phyloP scores from a whole-genome alignment of 2,113 vertebrate genomes.

The Thamnophis sirtalis region DNA sequence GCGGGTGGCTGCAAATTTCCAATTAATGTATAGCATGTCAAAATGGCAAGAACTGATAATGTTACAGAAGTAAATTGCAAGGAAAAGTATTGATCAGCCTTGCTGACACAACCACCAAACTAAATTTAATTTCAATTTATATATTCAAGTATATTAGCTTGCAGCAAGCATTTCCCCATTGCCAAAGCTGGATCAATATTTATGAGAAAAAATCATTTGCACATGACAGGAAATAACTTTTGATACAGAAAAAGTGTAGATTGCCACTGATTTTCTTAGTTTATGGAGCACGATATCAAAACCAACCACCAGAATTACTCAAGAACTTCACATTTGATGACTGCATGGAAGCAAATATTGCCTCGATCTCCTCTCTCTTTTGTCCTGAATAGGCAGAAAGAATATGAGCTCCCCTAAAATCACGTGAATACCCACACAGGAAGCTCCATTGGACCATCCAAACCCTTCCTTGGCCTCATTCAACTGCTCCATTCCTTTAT shows the following conservation, averaged over 20 bases:
- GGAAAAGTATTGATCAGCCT: slow-evolving; percentile 12
- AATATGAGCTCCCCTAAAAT: slow-evolving; percentile 10
- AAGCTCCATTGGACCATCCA: slow-evolving; percentile 10
- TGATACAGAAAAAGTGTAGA: slow-evolving; percentile 43
- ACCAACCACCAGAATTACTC: slow-evolving; percentile 38
- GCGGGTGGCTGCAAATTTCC: neutral
- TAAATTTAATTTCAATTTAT: slow-evolving; percentile 36
- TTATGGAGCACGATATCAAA: slow-evolving; percentile 51
- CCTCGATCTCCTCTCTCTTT: slow-evolving; percentile 30
- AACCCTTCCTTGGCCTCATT: slow-evolving; percentile 25
- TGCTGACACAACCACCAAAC: slow-evolving; percentile 19
- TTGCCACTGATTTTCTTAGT: slow-evolving; percentile 33
- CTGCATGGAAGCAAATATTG: slow-evolving; percentile 47
- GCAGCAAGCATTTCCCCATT: neutral
- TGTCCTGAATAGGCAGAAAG: slow-evolving; percentile 18
- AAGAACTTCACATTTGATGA: slow-evolving; percentile 60
- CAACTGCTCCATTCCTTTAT: slow-evolving; percentile 1
- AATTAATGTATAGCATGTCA: slow-evolving; percentile 15
- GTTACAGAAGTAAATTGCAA: slow-evolving; percentile 2
- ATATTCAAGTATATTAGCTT: slow-evolving; percentile 5
- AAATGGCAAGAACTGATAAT: slow-evolving; percentile 21
- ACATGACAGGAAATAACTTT: slow-evolving; percentile 46
- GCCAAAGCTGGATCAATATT: slow-evolving; percentile 30
- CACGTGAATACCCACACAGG: neutral
- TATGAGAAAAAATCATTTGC: slow-evolving; percentile 24